Percentiles rank a stretch among this genome's conserved stretches.
These are phyloP conservation scores for Hoplodrina blanda DNA, from an alignment of 2,888 invertebrate genomes.

Conservation along the genomic window DNA sequence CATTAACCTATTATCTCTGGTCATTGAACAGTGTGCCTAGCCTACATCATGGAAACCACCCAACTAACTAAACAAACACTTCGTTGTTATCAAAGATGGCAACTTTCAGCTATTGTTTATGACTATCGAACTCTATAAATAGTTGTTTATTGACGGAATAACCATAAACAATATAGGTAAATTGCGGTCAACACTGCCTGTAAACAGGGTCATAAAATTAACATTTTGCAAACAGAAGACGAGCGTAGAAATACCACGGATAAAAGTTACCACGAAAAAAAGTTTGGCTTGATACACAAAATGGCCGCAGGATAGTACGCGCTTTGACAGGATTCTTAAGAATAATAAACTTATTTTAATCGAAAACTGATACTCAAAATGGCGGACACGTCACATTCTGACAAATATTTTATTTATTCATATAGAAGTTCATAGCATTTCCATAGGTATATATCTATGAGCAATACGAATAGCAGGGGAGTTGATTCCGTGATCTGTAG, in stretches of 20 bases:
- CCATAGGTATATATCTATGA: background rate
- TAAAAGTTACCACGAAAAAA: too few relatives aligned
- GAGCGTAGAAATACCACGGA: background rate
- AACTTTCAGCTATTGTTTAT: background rate
- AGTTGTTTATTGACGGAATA: constrained; percentile 3
- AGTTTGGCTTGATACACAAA: too few relatives aligned
- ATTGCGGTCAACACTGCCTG: constrained; percentile 1
- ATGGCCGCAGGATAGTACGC: too few relatives aligned
- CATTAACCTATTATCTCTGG: background rate
- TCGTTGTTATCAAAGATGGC: background rate
- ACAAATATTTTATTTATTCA: too few relatives aligned
- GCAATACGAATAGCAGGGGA: background rate
- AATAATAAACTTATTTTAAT: too few relatives aligned
- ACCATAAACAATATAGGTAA: constrained; percentile 3
- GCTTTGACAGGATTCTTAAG: too few relatives aligned
- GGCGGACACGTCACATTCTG: too few relatives aligned
- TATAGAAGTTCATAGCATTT: too few relatives aligned
- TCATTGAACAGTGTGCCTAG: background rate
- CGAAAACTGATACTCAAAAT: too few relatives aligned
- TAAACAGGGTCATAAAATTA: constrained; percentile 9
- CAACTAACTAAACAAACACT: background rate
- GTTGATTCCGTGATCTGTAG: constrained; percentile 2
- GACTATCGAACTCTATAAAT: constrained; percentile 6
- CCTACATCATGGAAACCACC: background rate
- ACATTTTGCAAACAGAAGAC: background rate